Evolutionary conservation across 2,888 invertebrate genomes (phyloP).

Genomic region (Trachelus tabidus): DNA sequence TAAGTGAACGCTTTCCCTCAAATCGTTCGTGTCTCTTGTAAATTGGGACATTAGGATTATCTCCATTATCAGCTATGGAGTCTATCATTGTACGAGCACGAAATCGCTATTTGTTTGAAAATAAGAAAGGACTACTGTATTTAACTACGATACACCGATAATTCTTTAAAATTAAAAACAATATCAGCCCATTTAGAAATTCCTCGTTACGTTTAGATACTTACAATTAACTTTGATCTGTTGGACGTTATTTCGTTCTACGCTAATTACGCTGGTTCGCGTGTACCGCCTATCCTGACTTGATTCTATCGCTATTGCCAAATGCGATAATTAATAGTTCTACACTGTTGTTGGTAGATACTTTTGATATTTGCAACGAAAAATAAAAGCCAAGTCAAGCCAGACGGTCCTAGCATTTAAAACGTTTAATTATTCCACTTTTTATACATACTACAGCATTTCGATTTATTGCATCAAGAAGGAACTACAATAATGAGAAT

Average conservation of each 20-base stretch:
- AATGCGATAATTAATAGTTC: neutral
- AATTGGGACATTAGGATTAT: neutral
- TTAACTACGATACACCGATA: neutral
- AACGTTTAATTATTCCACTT: neutral
- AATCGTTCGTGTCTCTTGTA: neutral
- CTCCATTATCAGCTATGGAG: neutral
- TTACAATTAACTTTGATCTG: conserved; percentile 3
- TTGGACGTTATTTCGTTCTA: conserved; percentile 2
- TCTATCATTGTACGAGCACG: neutral
- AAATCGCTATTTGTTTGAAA: neutral
- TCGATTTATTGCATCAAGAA: neutral
- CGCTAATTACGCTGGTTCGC: neutral
- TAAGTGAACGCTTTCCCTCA: neutral
- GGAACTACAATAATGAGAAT: neutral
- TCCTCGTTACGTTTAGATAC: neutral
- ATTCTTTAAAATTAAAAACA: neutral
- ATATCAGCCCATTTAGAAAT: neutral
- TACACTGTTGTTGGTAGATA: neutral
- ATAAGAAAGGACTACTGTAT: neutral
- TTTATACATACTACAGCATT: neutral
- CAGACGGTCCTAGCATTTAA: neutral
- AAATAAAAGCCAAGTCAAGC: neutral
- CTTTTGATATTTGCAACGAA: neutral
- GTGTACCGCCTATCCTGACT: neutral
- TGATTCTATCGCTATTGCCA: neutral